Conservation (phyloP, 2,113 vertebrate species). For the Podarcis raffonei region DNA sequence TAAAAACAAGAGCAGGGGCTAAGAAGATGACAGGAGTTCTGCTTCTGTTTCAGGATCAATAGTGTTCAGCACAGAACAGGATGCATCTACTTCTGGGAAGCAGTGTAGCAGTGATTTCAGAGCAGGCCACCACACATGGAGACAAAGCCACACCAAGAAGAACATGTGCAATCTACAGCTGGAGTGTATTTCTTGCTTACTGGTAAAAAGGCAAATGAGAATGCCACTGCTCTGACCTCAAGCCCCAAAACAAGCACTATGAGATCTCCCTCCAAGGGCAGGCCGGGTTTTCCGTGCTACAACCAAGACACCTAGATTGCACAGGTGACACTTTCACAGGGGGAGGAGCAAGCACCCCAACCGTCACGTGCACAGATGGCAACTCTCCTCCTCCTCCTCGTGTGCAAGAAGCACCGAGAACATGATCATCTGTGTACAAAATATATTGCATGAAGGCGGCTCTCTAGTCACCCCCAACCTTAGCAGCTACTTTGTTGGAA, state of each 20-base stretch:
- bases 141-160: not conserved
- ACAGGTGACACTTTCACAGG: not conserved
- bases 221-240: not conserved
- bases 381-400: not conserved
- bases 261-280: not conserved
- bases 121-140: not conserved
- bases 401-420: not conserved
- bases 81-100: not conserved
- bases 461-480: no score
- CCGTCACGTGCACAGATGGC: conserved; percentile 8
- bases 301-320: not conserved
- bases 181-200: not conserved
- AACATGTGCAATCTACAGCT: not conserved
- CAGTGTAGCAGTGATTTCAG: not conserved
- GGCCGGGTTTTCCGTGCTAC: not conserved
- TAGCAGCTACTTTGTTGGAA: not conserved
- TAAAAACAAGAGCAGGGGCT: not conserved
- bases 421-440: conserved; percentile 16
- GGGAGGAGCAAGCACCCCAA: conserved; percentile 21
- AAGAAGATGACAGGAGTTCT: not conserved
- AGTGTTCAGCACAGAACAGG: not conserved
- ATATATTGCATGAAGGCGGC: not conserved
- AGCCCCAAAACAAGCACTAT: not conserved
- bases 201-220: not conserved
- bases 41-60: not conserved